Evolutionary conservation across 1,140 invertebrate genomes (phyloP), one percentile per base, ranked within the genome.

Genomic region (Zaprionus davidi): DNA sequence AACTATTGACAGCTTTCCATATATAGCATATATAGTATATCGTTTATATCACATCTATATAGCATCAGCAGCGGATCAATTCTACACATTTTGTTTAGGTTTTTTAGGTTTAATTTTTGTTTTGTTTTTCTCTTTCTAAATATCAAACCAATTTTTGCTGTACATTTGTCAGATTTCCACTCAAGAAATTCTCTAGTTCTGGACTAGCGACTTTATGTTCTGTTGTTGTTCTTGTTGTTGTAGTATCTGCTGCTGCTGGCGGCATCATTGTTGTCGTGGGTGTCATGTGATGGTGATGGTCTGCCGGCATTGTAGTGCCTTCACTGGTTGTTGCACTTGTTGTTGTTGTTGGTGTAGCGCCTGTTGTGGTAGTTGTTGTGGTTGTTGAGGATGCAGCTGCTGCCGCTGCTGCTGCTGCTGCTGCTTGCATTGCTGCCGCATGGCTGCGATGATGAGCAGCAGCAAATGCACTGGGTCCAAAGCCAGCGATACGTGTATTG

Each of bases 161-260:
- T 92, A 92, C 90, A 76, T 88, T 92, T 92, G 90, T 79, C 41
- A 82, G 63, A 79, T 90, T 92, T 67, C 91, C 90, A 72, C 71
- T 76, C 57, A 81, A 71, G 57, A 83, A 65, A 77, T 79, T 91
- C 41, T 72, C 70, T 55, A 78, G 75, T 56, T 83, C 84, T 62
- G 76, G 66, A 22, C 75, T 78, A 65, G 44, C 63, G 53, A 67
- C 71, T 74, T 63, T 72, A 65, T 55, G 80, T 55, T 69, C 65
- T 63, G 36, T 36, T 46, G 59, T 51, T 41, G 36, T 71, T n/a
- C n/a, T n/a, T 72, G 79, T 77, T 51, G 79, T 65, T 51, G 86
- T 13, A 70, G 71, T 34, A 38, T 75, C 49, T 38, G 82, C 62
- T 63, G 78, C 49, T 75, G 71, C 55, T 44, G 81, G 53, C 31